Percentiles rank a stretch among this genome's conserved stretches.
phyloP scores from a whole-genome alignment of 1,140 invertebrate genomes.

The Globodera rostochiensis region DNA sequence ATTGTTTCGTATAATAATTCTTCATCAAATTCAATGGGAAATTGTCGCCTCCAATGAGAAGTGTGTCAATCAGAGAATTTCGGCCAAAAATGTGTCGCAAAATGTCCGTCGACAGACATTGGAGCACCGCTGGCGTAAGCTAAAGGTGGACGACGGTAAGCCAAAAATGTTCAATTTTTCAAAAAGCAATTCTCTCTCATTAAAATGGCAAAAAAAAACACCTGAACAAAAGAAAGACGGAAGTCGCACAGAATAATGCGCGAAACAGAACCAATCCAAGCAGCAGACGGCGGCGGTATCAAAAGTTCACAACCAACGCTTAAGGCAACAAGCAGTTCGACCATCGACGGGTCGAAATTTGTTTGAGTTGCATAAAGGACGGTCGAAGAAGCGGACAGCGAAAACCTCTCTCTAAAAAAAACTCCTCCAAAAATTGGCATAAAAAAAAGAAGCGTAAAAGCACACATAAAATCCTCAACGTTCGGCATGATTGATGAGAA shows the following conservation, averaged over 20 bases:
- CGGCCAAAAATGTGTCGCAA: slow-evolving; percentile 21
- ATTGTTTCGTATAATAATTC: not conserved
- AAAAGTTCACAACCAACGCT: slow-evolving; percentile 14
- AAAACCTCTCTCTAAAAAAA: slow-evolving; percentile 23
- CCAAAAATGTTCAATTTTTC: too few species aligned
- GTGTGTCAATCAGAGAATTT: slow-evolving; percentile 12
- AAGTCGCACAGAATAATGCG: slow-evolving; percentile 10
- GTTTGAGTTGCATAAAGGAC: slow-evolving; percentile 28
- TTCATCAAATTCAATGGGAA: slow-evolving; percentile 31
- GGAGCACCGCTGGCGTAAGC: slow-evolving; percentile 28
- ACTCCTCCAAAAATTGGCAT: not conserved
- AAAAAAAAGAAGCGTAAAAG: not conserved
- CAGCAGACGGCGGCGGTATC: slow-evolving; percentile 15
- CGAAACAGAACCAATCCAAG: slow-evolving; percentile 4
- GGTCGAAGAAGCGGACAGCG: not conserved
- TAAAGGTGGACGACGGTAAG: not conserved
- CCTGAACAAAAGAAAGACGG: slow-evolving; percentile 19
- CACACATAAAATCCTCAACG: slow-evolving; percentile 37
- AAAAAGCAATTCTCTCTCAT: too few species aligned
- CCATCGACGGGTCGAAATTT: slow-evolving; percentile 35
- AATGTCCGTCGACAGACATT: slow-evolving; percentile 18
- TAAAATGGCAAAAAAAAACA: slow-evolving; percentile 8
- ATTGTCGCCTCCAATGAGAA: slow-evolving; percentile 30
- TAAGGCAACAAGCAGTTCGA: slow-evolving; percentile 29
- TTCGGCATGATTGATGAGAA: slow-evolving; percentile 28